Conservation (phyloP, 2,797 vertebrate genomes). For the Urosaurus nigricauda region DNA sequence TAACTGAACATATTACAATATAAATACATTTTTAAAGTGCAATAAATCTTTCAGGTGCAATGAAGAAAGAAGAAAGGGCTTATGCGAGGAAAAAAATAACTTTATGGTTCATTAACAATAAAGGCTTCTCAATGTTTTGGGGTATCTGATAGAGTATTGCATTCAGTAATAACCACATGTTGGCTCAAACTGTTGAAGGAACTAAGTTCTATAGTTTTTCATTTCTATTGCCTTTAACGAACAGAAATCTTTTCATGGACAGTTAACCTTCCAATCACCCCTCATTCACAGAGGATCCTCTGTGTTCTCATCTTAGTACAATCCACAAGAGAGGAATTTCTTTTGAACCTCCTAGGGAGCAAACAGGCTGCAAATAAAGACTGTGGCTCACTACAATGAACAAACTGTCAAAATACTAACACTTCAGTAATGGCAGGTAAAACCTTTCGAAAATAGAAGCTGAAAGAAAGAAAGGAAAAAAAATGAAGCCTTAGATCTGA, state of each 20-base stretch:
- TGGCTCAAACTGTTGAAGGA: conserved; percentile 18
- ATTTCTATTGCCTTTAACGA: neutral
- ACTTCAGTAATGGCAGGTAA: neutral
- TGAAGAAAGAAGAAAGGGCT: conserved; percentile 16
- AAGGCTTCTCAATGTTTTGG: neutral
- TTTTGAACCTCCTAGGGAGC: neutral
- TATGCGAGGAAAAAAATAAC: conserved; percentile 18
- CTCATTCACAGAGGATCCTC: neutral
- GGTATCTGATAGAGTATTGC: neutral
- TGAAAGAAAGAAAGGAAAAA: neutral
- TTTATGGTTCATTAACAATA: conserved; percentile 27
- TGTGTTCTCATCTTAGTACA: neutral
- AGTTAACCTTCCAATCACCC: conserved; percentile 20
- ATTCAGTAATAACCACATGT: conserved; percentile 20
- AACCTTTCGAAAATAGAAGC: neutral
- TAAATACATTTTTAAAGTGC: conserved; percentile 35
- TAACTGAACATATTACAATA: conserved; percentile 24
- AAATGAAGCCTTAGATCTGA: neutral
- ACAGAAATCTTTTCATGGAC: conserved; percentile 16
- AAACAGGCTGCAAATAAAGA: neutral
- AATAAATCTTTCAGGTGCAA: conserved; percentile 26
- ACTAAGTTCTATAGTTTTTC: neutral
- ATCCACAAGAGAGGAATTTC: neutral
- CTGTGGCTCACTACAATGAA: neutral
- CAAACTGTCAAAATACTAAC: conserved; percentile 7